Conservation (phyloP, 2,888 invertebrate species). For the Trimorus sp. region DNA sequence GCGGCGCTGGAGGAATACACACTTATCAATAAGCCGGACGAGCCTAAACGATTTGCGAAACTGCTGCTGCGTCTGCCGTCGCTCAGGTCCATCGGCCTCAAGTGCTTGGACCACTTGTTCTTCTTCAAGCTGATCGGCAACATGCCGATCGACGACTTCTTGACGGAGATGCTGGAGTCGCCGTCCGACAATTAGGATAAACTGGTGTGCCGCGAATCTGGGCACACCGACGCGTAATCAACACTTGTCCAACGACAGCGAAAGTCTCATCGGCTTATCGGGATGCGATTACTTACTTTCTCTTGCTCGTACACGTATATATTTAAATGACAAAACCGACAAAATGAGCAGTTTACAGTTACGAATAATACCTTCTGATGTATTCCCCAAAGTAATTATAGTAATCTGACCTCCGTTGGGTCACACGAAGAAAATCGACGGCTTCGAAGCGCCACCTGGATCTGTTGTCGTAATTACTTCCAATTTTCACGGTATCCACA, state of each 20-base stretch:
- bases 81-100: conserved; percentile 94
- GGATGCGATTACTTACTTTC: conserved; percentile 59
- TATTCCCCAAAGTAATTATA: conserved; percentile 39
- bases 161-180: conserved; percentile 91
- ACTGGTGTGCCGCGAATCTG: conserved; percentile 76
- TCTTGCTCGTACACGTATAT: conserved; percentile 49
- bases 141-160: conserved; percentile 91
- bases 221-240: conserved; percentile 76
- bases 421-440: conserved; percentile 31
- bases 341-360: conserved; percentile 44
- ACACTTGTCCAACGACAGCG: conserved; percentile 53
- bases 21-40: conserved; percentile 92
- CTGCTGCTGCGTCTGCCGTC: conserved; percentile 94
- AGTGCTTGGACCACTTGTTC: conserved; percentile 97
- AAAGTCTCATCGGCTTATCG: conserved; percentile 62
- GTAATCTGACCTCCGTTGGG: conserved; percentile 10
- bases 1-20: conserved; percentile 98
- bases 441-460: too few relatives aligned
- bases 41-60: conserved; percentile 97
- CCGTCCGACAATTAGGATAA: conserved; percentile 79
- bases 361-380: conserved; percentile 27
- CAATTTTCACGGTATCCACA: too few relatives aligned
- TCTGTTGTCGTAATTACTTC: too few relatives aligned
- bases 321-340: conserved; percentile 24
- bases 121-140: conserved; percentile 96